Percentiles rank a stretch among this genome's conserved stretches.
These are phyloP conservation scores for Arge pagana DNA, from an alignment of 2,888 invertebrate genomes.

Conservation along the genomic window DNA sequence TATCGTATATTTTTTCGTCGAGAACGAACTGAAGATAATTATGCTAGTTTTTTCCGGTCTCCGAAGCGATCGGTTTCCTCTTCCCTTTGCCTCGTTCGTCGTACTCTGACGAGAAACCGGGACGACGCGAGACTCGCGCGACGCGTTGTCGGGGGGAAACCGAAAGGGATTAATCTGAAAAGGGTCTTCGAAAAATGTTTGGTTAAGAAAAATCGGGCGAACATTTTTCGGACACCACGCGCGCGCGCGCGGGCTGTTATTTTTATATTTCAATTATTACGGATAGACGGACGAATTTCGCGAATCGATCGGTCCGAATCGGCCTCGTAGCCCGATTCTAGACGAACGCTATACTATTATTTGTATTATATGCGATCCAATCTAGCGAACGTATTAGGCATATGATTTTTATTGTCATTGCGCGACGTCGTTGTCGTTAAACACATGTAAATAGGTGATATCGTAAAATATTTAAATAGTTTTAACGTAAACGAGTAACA, in stretches of 20 bases:
- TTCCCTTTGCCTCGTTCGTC: background rate
- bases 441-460: slow-evolving; percentile 24
- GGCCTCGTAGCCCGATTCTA: background rate
- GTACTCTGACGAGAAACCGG: background rate
- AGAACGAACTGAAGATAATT: slow-evolving; percentile 6
- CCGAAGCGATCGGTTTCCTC: slow-evolving; percentile 8
- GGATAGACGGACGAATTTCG: slow-evolving; percentile 13
- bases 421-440: slow-evolving; percentile 15
- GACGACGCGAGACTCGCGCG: slow-evolving; percentile 7
- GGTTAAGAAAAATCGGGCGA: background rate
- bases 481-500: slow-evolving; percentile 44
- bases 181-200: too few relatives aligned
- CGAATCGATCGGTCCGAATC: background rate
- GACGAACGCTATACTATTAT: slow-evolving; percentile 1
- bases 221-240: background rate
- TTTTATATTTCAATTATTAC: slow-evolving; percentile 46
- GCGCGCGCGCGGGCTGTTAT: slow-evolving; percentile 49
- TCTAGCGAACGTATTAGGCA: slow-evolving; percentile 31
- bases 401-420: slow-evolving; percentile 31
- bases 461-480: slow-evolving; percentile 49
- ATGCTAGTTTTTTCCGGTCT: slow-evolving; percentile 11
- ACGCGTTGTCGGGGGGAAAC: too few relatives aligned
- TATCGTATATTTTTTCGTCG: slow-evolving; percentile 23
- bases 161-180: too few relatives aligned
- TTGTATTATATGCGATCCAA: slow-evolving; percentile 11